Evolutionary conservation across 2,113 vertebrate species (phyloP), one percentile per base, ranked within the genome.

Genomic region (Heterocephalus glaber): DNA sequence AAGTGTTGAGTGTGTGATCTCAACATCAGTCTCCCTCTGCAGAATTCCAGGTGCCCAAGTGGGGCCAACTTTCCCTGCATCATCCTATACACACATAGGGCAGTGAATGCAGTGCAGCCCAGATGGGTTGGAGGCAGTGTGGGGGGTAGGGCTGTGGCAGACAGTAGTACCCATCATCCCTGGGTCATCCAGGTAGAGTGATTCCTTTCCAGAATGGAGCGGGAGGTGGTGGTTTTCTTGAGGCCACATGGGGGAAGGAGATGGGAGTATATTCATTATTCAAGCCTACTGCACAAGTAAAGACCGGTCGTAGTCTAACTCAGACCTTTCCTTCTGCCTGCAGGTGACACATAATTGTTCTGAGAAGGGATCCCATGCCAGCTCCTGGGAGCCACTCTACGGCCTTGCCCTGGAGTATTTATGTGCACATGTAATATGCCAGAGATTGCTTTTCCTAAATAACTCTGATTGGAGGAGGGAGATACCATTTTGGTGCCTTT

Each of bases 331-430:
- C 3, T 61, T 85, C 87, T 28, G 30, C 16, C 19, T 74, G 7
- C n/a, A 35, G 19, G 58, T 84, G 74, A 68, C 4, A 70, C 0
- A 54, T 92, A 95, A 44, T 35, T 54, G 49, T 70, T 66, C 83
- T 61, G 20, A 19, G 5, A 10, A 16, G 5, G 3, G 30, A 2
- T 5, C 2, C 13, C 30, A 80, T 8, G 8, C 9, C 33, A 84
- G 30, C n/a, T 41, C 3, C 5, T 70, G 68, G 85, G 80, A 89
- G 77, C 74, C 3, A 58, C 30, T 26, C 20, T 47, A 3, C 1
- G 86, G 10, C 47, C 91, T 95, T 70, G 26, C 95, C 72, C 86
- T 16, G 85, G 35, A 44, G 16, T 82, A 77, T 60, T 96, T 94
- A 41, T 72, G 90, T 81, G 16, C 30, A n/a, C 28, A 7, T 10